Conservation (phyloP, 2,888 invertebrate species). For the Ochropleura leucogaster region DNA sequence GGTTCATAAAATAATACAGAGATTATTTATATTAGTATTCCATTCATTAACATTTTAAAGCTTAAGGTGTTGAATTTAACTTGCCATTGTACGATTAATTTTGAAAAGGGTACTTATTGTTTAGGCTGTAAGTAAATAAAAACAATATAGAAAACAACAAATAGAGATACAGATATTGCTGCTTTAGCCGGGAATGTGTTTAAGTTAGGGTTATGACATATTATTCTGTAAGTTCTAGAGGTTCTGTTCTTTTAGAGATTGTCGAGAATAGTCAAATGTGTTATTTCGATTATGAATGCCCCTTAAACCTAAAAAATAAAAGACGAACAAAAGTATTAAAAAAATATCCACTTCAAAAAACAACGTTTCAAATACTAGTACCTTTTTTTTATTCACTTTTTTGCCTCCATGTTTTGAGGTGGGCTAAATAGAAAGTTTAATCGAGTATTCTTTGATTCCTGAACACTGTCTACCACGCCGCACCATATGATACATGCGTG, state of each 20-base stretch:
- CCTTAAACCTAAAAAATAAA: background rate
- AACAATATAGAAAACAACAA: background rate
- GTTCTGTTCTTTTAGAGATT: too few relatives aligned
- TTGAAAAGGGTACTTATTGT: conserved; percentile 47
- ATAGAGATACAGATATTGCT: background rate
- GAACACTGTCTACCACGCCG: background rate
- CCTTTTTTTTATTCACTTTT: background rate
- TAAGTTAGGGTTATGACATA: background rate
- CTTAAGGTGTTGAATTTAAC: conserved; percentile 25
- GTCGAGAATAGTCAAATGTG: background rate
- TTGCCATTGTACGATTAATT: conserved; percentile 55
- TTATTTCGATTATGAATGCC: background rate
- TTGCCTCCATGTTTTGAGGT: too few relatives aligned
- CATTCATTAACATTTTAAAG: conserved; percentile 17
- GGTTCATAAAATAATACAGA: conserved; percentile 13
- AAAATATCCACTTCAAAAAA: background rate
- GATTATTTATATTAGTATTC: conserved; percentile 38
- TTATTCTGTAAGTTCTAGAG: background rate
- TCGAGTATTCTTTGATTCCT: background rate
- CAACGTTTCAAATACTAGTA: background rate
- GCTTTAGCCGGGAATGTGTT: conserved; percentile 12
- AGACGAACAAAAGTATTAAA: background rate
- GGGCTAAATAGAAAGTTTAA: background rate
- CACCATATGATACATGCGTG: background rate
- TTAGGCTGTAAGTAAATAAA: conserved; percentile 25